Evolutionary conservation across 2,888 invertebrate genomes (phyloP), one percentile per base, ranked within the genome.

Genomic region (Masnerella sp.): DNA sequence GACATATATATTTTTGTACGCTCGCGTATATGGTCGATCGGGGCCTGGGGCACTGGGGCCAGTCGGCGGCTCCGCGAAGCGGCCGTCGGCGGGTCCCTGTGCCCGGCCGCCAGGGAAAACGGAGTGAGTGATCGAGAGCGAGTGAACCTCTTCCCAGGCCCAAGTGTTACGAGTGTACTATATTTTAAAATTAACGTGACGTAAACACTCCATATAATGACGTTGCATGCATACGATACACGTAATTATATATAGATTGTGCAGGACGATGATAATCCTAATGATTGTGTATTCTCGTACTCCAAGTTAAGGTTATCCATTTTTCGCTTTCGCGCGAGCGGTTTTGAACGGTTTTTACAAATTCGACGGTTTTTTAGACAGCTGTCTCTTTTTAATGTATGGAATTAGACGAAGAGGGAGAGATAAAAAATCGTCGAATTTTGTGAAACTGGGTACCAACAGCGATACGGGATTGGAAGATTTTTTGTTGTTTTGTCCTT

Each of bases 1-100:
- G 77, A 85, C 82, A 82, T 83, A 86, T 86, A 86, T 87, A 87
- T 87, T 87, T 87, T 87, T 87, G 85, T 87, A 87, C 86, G 82
- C 85, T 85, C 84, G 85, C 84, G 73, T 73, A 68, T 68, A 64
- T 74, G 65, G 61, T 54, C 70, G 61, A 65, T n/a, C n/a, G n/a
- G n/a, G n/a, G n/a, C n/a, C n/a, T n/a, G n/a, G n/a, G n/a, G n/a
- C n/a, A n/a, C n/a, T n/a, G n/a, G n/a, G n/a, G n/a, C n/a, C n/a
- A n/a, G n/a, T n/a, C n/a, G n/a, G n/a, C 54, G 61, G 47, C 59
- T 54, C 45, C 59, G 62, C 65, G 68, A 58, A 38, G 14, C 12
- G 34, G 38, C 8, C 2, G 15, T 15, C n/a, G 15, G 15, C 8
- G n/a, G n/a, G n/a, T 2, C 4, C 12, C 4, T 11, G 4, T 11